phyloP scores from a whole-genome alignment of 2,888 invertebrate species.

The Isoperla grammatica region DNA sequence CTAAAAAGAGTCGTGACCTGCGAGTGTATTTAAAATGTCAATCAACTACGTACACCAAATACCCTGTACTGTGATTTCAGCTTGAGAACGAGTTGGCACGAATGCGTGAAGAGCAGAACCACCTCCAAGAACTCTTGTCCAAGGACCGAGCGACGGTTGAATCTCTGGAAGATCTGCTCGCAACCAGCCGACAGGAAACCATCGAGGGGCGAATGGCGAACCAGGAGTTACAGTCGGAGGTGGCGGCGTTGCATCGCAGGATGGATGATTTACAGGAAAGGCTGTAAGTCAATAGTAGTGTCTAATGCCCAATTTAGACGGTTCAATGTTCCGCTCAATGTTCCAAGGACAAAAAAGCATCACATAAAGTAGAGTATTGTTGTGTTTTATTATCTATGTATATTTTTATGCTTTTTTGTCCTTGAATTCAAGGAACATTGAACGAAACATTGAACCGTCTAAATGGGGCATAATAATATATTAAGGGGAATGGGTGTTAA shows the following conservation, averaged over 20 bases:
- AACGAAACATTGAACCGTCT: no score
- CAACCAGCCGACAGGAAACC: constrained; percentile 54
- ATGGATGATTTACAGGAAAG: constrained; percentile 48
- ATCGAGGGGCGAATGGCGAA: constrained; percentile 56
- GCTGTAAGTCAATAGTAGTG: constrained; percentile 44
- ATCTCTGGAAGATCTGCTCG: constrained; percentile 52
- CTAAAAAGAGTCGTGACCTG: no score
- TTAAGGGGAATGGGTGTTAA: no score
- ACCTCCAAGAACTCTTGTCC: constrained; percentile 43
- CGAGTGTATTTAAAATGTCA: no score
- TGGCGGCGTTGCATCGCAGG: constrained; percentile 47
- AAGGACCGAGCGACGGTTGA: constrained; percentile 48
- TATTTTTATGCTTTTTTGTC: no score
- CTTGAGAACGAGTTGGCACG: constrained; percentile 48
- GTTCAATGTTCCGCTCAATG: background rate
- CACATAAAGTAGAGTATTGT: no score
- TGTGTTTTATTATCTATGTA: no score
- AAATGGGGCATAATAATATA: no score
- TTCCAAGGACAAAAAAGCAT: no score
- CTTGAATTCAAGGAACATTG: no score
- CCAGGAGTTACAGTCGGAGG: constrained; percentile 60
- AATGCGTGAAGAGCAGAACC: constrained; percentile 45
- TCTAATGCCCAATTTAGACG: no score
- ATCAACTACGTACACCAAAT: no score
- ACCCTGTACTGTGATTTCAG: constrained; percentile 42